Base-by-base conservation (phyloP, 2,888 invertebrate species). In the Byasa hedistus region DNA sequence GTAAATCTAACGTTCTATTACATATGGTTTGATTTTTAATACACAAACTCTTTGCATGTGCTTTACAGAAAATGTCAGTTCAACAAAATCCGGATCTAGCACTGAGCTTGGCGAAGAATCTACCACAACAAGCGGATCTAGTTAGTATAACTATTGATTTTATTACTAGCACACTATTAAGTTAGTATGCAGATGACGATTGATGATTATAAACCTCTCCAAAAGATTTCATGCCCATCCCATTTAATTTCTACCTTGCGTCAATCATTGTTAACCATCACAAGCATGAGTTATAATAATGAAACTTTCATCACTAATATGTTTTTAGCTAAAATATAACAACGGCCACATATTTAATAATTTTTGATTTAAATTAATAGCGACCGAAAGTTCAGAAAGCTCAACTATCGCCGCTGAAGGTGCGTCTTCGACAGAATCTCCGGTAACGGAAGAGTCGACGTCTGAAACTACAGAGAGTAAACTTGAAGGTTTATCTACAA, bases 401-500 rank as follows among this genome's bases (percentile, higher is more conserved):
- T 62, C 72, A 54, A 67, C 62, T 27, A 69, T 69, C 19, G 71
- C 68, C 17, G 68, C 72, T 5, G 39, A 44, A 24, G 19, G 48
- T 44, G 39, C 48, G 39, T 70, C 66, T 39, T 67, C 59, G 15
- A 73, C 73, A n/a, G 70, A 63, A 60, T 55, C 63, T 44, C 48
- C 57, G 1, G 59, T 24, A 59, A 57, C 64, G n/a, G 57, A 64
- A 15, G 69, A 61, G 57, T 64, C 66, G 51, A 69, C 69, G 15
- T 51, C 62, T 19, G 61, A 64, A 36, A 61, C 63, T 27, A 71
- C 75, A 17, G 74, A 72, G 54, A 69, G 70, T 23, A 71, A 69
- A 7, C 27, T 69, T 0, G 74, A 74, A 69, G 66, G 70, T 21
- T 70, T 70, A 27, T 72, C 74, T 22, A 72, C 69, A 21, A 74